A percentile compares a stretch with the other conserved stretches of the same genome.
Evolutionary conservation across 2,797 vertebrate genomes (phyloP).

Genomic region (Natrix natrix): DNA sequence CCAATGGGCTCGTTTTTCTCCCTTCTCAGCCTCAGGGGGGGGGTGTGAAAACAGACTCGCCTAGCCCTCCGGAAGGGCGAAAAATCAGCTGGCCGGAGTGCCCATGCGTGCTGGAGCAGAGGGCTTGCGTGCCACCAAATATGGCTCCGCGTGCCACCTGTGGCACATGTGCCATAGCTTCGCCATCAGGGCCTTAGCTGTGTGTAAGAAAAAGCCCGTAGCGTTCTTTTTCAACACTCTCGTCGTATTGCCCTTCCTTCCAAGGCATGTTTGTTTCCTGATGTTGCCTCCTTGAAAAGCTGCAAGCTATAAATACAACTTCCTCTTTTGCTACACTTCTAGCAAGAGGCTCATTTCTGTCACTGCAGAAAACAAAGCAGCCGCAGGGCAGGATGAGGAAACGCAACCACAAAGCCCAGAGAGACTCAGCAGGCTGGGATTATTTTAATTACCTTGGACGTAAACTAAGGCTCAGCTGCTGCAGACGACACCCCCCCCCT

Average conservation of each 20-base stretch:
- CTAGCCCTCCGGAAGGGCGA: too few species aligned
- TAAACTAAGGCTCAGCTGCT: neutral
- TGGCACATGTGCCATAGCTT: too few species aligned
- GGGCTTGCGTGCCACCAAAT: too few species aligned
- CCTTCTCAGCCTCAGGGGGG: too few species aligned
- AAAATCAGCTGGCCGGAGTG: too few species aligned
- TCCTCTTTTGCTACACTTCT: neutral
- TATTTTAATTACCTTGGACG: neutral
- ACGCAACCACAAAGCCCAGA: neutral
- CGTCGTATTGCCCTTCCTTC: neutral
- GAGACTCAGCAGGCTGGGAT: too few species aligned
- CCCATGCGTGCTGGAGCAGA: too few species aligned
- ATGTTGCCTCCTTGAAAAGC: neutral
- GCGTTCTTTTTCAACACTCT: neutral
- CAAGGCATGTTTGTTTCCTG: neutral
- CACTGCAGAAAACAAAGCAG: neutral
- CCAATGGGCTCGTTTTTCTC: too few species aligned
- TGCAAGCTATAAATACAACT: neutral
- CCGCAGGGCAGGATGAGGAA: neutral
- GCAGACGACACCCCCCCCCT: neutral
- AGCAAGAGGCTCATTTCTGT: neutral
- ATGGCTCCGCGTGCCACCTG: too few species aligned
- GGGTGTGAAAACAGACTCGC: too few species aligned
- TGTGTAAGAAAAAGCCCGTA: neutral
- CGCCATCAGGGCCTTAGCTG: too few species aligned